phyloP scores from a whole-genome alignment of 1,140 invertebrate genomes.

The Drosophila mojavensis region DNA sequence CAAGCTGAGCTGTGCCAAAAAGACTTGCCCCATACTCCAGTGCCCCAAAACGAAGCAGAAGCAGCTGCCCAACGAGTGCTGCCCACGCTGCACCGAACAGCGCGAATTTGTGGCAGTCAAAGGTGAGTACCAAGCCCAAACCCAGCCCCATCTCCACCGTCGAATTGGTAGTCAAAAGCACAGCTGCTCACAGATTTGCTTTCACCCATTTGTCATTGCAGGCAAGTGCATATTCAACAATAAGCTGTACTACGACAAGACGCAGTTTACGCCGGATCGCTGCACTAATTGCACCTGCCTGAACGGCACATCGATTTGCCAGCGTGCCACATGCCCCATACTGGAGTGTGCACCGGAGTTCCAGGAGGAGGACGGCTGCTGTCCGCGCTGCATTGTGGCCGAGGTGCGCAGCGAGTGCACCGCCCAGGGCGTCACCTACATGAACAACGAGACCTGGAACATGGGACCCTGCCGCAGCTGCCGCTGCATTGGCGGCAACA shows the following conservation, averaged over 20 bases:
- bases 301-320: constrained; percentile 91
- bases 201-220: constrained; percentile 52
- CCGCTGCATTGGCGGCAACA: constrained; percentile 90
- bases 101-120: constrained; percentile 85
- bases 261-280: constrained; percentile 86
- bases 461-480: constrained; percentile 94
- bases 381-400: constrained; percentile 89
- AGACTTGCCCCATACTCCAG: constrained; percentile 92
- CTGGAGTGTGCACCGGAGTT: constrained; percentile 90
- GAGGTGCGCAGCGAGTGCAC: constrained; percentile 88
- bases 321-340: constrained; percentile 91
- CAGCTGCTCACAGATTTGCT: neutral
- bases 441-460: constrained; percentile 94
- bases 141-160: too few species aligned
- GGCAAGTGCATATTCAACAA: constrained; percentile 89
- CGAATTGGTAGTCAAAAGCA: neutral
- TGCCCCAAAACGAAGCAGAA: constrained; percentile 89
- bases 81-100: constrained; percentile 91
- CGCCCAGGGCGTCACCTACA: constrained; percentile 85
- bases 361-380: constrained; percentile 90
- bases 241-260: constrained; percentile 84
- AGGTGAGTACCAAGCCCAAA: constrained; percentile 79
- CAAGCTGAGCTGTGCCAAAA: constrained; percentile 91
- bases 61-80: constrained; percentile 90
- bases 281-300: constrained; percentile 93